Evolutionary conservation across 2,113 vertebrate species (phyloP).

Genomic region (Cricetomys ansorgei): DNA sequence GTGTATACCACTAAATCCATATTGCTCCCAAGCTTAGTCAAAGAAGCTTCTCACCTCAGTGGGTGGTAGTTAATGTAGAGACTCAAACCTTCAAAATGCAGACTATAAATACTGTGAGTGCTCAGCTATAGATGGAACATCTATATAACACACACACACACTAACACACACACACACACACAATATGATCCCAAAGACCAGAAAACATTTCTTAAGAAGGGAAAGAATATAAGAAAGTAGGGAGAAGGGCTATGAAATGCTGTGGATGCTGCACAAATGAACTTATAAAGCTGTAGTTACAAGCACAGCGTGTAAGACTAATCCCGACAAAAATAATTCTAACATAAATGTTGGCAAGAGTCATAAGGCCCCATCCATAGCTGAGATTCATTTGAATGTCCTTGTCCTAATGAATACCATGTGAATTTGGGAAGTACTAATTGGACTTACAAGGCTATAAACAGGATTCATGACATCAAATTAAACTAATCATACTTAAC

Average conservation of each 20-base stretch:
- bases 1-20: not conserved
- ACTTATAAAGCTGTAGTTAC: not conserved
- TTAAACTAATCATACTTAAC: not conserved
- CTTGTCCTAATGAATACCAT: not conserved
- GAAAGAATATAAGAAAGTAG: not conserved
- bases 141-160: too few relatives aligned
- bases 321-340: not conserved
- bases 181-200: too few relatives aligned
- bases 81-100: not conserved
- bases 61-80: not conserved
- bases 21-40: not conserved
- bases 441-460: not conserved
- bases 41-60: not conserved
- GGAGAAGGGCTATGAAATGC: not conserved
- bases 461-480: not conserved
- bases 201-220: not conserved
- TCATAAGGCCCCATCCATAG: not conserved
- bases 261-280: not conserved
- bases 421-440: not conserved
- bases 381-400: not conserved
- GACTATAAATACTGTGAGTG: not conserved
- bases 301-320: not conserved
- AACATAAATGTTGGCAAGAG: rapidly evolving
- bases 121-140: too few relatives aligned
- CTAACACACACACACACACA: too few relatives aligned